Base-by-base conservation (phyloP, 2,888 invertebrate genomes). In the Acronicta leporina region DNA sequence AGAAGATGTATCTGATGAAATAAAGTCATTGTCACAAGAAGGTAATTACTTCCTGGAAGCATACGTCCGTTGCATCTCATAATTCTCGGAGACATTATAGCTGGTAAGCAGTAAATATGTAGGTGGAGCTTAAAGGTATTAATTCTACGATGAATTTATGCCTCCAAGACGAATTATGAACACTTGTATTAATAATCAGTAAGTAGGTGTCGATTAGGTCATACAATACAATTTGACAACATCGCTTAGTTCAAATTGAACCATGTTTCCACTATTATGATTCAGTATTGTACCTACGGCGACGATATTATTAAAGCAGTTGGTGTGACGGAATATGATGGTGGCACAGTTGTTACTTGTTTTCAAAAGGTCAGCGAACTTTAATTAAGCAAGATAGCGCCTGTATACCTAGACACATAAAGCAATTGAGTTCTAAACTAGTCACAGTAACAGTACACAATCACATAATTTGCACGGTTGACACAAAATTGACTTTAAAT, bases 121-220 rank as follows among this genome's bases (percentile, higher is more conserved):
- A 16, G 13, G 41, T 35, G n/a, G n/a, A 55, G 14, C 40, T 54
- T 51, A 41, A 27, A 44, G 52, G 27, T 30, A 60, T 59, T 58
- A 46, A 49, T 44, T 60, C 50, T 40, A 58, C n/a, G 10, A 52
- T 27, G 15, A 60, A 68, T 51, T 63, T 52, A 61, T 63, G 38
- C 38, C 46, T 45, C 44, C 25, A 38, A 61, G 52, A 67, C 64
- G 63, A 74, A 68, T 71, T 65, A 65, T 65, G 58, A 63, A 56
- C 40, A 56, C 41, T 60, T 40, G 46, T 66, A 66, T 64, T 70
- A 72, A 52, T 67, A 68, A 75, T 52, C 55, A 73, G 61, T 63
- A 60, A 72, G 92, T 91, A 84, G 91, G 91, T 77, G 88, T 81
- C 73, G 87, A 87, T 92, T 91, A 91, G 89, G 82, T 92, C 92